Conservation (phyloP, 2,888 invertebrate species). For the Tenthredo distinguenda region DNA sequence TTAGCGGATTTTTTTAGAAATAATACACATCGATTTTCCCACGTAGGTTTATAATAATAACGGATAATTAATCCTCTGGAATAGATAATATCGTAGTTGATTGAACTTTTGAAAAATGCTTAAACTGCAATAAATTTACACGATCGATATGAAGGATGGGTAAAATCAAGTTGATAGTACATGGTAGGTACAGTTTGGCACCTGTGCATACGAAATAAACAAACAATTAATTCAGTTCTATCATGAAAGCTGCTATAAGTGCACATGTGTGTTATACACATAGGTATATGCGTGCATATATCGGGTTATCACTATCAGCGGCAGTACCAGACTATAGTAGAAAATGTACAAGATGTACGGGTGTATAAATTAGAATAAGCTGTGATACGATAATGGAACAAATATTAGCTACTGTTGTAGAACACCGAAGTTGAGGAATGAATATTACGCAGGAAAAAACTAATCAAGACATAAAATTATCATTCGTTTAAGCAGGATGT, state of each 20-base stretch:
- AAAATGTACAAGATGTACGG: slow-evolving; percentile 9
- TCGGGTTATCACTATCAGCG: slow-evolving; percentile 38
- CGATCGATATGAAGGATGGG: neutral
- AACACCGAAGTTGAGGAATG: neutral
- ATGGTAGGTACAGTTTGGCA: slow-evolving; percentile 8
- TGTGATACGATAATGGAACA: neutral
- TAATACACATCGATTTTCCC: neutral
- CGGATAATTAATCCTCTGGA: neutral
- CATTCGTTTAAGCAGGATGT: neutral
- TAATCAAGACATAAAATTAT: neutral
- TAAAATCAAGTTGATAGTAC: neutral
- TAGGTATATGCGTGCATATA: neutral
- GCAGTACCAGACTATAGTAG: slow-evolving; percentile 24
- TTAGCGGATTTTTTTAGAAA: neutral
- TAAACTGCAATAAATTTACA: neutral
- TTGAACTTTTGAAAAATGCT: neutral
- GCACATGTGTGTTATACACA: neutral
- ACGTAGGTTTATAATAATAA: neutral
- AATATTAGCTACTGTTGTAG: neutral
- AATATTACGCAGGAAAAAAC: neutral
- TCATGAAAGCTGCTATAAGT: neutral
- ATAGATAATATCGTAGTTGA: neutral
- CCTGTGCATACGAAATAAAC: slow-evolving; percentile 37
- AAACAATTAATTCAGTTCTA: neutral
- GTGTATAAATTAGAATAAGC: slow-evolving; percentile 35